phyloP scores from a whole-genome alignment of 2,113 vertebrate species.

The Ammodytes marinus region DNA sequence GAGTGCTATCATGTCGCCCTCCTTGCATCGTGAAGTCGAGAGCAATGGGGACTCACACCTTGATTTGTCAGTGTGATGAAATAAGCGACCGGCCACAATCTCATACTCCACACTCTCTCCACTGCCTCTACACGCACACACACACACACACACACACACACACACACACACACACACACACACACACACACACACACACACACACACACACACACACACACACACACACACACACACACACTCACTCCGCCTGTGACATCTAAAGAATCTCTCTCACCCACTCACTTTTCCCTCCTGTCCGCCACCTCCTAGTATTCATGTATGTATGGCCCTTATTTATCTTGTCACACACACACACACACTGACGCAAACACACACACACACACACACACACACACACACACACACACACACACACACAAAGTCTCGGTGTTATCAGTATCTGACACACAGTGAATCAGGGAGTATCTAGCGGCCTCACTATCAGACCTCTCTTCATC shows the following conservation, averaged over 20 bases:
- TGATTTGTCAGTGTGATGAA: conserved; percentile 81
- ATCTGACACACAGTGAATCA: conserved; percentile 87
- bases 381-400: too few species aligned
- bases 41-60: conserved; percentile 63
- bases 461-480: conserved; percentile 83
- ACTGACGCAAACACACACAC: background rate
- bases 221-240: conserved; percentile 7
- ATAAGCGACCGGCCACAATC: conserved; percentile 64
- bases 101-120: conserved; percentile 53
- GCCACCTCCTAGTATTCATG: conserved; percentile 54
- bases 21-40: conserved; percentile 53
- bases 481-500: conserved; percentile 86
- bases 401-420: conserved; percentile 37
- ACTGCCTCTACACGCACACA: conserved; percentile 1
- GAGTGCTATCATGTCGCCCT: background rate
- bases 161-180: too few species aligned
- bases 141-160: too few species aligned
- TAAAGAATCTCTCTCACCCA: conserved; percentile 47
- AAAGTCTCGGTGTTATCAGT: conserved; percentile 78
- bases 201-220: too few species aligned
- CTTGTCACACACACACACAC: conserved; percentile 43
- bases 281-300: conserved; percentile 18
- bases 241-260: conserved; percentile 56
- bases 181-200: too few species aligned
- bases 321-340: conserved; percentile 55